A percentile compares a stretch with the other conserved stretches of the same genome.
phyloP scores from a whole-genome alignment of 2,888 invertebrate species.

The Pandemis heparana region DNA sequence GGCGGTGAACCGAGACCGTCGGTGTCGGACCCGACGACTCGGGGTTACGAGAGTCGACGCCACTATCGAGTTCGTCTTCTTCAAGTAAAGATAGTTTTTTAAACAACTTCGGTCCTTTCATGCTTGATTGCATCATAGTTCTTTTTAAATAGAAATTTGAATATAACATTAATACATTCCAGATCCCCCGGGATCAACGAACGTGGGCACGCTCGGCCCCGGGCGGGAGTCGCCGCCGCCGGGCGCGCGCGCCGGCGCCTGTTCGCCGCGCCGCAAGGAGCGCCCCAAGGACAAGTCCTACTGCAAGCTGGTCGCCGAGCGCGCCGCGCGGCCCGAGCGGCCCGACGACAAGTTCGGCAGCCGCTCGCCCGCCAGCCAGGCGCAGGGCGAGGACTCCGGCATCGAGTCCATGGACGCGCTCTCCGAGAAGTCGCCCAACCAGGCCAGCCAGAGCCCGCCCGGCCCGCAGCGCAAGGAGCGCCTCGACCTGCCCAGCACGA shows the following conservation, averaged over 20 bases:
- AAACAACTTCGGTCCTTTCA: too few species aligned
- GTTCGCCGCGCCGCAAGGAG: constrained; percentile 71
- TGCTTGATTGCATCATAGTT: too few species aligned
- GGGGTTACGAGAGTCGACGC: too few species aligned
- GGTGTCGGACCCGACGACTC: too few species aligned
- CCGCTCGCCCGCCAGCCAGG: constrained; percentile 81
- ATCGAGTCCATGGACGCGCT: constrained; percentile 97
- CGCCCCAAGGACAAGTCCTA: constrained; percentile 84
- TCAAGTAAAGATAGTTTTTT: too few species aligned
- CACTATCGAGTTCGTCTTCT: too few species aligned
- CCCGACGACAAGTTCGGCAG: constrained; percentile 70
- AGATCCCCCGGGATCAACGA: constrained; percentile 88
- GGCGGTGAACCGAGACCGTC: too few species aligned
- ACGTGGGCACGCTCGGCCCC: constrained; percentile 87
- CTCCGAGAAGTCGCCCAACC: constrained; percentile 96
- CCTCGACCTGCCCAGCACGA: constrained; percentile 75
- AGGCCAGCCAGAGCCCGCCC: constrained; percentile 91
- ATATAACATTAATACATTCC: constrained; percentile 49
- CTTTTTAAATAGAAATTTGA: too few species aligned
- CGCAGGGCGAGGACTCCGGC: constrained; percentile 94
- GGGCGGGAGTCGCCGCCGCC: constrained; percentile 69
- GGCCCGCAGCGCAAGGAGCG: constrained; percentile 76
- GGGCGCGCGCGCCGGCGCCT: constrained; percentile 57
- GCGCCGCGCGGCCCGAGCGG: constrained; percentile 59
- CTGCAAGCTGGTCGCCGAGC: constrained; percentile 84